Evolutionary conservation across 64 coral and sea anemone genomes (phyloP).

Genomic region (Acropora yongei): DNA sequence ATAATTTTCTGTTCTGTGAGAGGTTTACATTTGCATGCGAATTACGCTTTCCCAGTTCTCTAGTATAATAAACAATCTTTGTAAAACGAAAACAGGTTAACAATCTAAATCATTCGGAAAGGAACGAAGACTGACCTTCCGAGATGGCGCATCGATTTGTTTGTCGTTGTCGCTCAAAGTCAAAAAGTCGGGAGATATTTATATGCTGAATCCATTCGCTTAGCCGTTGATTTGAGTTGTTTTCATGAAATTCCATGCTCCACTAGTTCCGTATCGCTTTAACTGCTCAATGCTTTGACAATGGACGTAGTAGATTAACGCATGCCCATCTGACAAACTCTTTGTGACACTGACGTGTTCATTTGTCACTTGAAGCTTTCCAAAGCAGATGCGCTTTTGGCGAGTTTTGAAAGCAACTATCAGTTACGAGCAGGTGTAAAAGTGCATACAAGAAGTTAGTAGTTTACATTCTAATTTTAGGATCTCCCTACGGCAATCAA

Average conservation of each 20-base stretch:
- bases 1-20: too few species aligned
- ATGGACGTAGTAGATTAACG: too few species aligned
- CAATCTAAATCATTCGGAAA: background rate
- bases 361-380: background rate
- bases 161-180: background rate
- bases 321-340: too few species aligned
- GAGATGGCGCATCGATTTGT: background rate
- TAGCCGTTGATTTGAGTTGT: background rate
- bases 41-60: too few species aligned
- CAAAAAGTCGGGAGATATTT: constrained; percentile 5
- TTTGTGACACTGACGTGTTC: background rate
- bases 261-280: too few species aligned
- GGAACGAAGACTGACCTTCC: constrained; percentile 5
- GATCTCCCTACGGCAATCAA: background rate
- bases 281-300: too few species aligned
- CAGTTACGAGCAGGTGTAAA: background rate
- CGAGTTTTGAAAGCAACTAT: background rate
- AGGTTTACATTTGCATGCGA: too few species aligned
- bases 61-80: too few species aligned
- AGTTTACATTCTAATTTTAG: background rate
- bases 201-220: background rate
- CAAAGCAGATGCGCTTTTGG: background rate
- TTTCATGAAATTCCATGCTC: background rate
- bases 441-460: background rate
- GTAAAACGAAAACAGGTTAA: too few species aligned